Base-by-base conservation (phyloP, 2,888 invertebrate genomes). In the Nowickia ferox region DNA sequence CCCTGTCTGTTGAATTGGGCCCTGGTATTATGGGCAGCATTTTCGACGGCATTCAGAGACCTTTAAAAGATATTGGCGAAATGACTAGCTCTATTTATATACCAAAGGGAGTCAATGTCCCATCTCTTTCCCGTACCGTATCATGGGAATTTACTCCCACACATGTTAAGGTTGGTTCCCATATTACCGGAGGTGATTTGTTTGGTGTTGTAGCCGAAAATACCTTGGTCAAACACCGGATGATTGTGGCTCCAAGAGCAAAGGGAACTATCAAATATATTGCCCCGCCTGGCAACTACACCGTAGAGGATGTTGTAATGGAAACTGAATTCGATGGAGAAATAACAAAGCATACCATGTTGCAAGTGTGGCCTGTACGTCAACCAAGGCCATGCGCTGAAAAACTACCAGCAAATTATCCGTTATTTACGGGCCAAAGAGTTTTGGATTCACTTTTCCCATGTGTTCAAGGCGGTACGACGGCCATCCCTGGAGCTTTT, bases 11-110 rank as follows among this genome's bases (percentile, higher is more conserved):
- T 51, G 99, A 99, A 93, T 94, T 99, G 77, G 99, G 99, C 1
- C 99, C 99, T 51, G 99, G 99, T 90, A 99, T 99, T 93, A 96
- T 99, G 95, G 98, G 98, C 88, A 98, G 97, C 92, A 99, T 99
- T 94, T 99, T 99, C 94, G 99, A 99, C 94, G 99, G 99, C 94
- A 99, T 99, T 93, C 99, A 99, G 93, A 96, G 99, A 90, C 99
- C 99, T 0, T 93, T 99, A 90, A 97, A 97, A 93, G 98, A 98
- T 93, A 99, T 99, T 93, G 95, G 96, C 91, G 97, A 98, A 91
- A 93, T 98, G 86, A 97, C 98, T 0, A 94, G 96, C 91, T 98
- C 98, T 90, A 99, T 99, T 94, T 99, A 99, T 95, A 99, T 99
- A 93, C 99, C 99, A 30, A 99, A 98, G 94, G 99, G 99, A 92